phyloP scores from a whole-genome alignment of 2,888 invertebrate genomes.

The Phalera bucephala region DNA sequence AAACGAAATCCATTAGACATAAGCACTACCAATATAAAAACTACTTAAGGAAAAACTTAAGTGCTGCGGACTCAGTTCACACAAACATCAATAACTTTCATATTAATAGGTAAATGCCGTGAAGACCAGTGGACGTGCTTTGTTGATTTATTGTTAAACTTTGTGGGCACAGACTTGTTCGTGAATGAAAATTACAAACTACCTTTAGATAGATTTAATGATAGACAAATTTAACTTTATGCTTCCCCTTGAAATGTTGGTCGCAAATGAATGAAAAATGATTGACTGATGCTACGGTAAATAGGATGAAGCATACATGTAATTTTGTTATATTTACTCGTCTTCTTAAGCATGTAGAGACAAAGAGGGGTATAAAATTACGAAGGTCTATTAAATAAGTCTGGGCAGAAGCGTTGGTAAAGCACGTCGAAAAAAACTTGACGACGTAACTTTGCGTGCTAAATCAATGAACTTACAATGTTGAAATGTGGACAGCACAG shows the following conservation, averaged over 20 bases:
- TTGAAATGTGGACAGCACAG: too few species aligned
- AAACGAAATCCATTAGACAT: conserved; percentile 8
- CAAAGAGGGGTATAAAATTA: too few species aligned
- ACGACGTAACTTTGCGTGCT: too few species aligned
- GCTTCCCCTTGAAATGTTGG: neutral
- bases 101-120: conserved; percentile 38
- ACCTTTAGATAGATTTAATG: neutral
- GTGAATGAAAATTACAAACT: conserved; percentile 27
- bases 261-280: neutral
- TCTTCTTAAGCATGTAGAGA: too few species aligned
- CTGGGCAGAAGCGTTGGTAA: too few species aligned
- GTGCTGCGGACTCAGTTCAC: conserved; percentile 18
- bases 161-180: conserved; percentile 19
- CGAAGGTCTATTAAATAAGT: too few species aligned
- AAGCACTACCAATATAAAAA: too few species aligned
- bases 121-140: conserved; percentile 43
- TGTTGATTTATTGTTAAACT: conserved; percentile 53
- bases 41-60: conserved; percentile 12
- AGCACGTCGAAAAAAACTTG: too few species aligned
- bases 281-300: too few species aligned
- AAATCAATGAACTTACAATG: too few species aligned
- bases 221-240: neutral
- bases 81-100: conserved; percentile 31
- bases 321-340: too few species aligned
- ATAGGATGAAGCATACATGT: too few species aligned